Evolutionary conservation across 2,797 vertebrate species (phyloP), one percentile per base, ranked within the genome.

Genomic region (Tenualosa thibaudeaui): DNA sequence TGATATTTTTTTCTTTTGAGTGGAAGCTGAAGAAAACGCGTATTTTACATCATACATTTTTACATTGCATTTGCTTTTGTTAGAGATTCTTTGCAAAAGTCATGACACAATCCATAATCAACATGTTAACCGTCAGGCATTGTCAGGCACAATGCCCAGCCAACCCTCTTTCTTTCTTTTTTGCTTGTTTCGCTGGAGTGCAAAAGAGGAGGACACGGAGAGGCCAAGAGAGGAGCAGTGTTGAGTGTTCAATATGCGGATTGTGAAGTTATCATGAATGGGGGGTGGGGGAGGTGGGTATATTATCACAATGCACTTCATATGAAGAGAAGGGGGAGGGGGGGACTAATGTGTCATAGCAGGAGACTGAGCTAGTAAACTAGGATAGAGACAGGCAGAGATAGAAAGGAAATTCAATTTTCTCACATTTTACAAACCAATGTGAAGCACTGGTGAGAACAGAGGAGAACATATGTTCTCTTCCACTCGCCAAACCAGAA

Each of bases 101-200:
- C 90, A 87, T 85, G 51, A 83, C 88, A 89, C 91, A 89, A 88
- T 91, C 85, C 90, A 26, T 89, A 90, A 90, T 90, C 90, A 84
- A 85, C 90, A 89, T 88, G 31, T 5, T 40, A 75, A 88, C 81
- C 22, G 50, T 92, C 95, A 95, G 94, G 94, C 94, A 95, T 89
- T 93, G 94, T 88, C 84, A 86, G 89, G 90, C 88, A 90, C 94
- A 94, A 93, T 95, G 94, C 93, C 94, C 93, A 91, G 94, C 94
- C 94, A 95, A 95, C 93, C 92, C 93, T 94, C 94, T 94, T 95
- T 95, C 94, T 94, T 95, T 94, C 93, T 94, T 95, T 90, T 86
- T 54, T 93, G 43, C 24, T 31, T 43, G 26, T 60, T 58, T 56
- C 54, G 54, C 9, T 8, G 22, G 31, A 56, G 22, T 40, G 71